These are phyloP conservation scores for Pristionchus mayeri DNA, from an alignment of 2,888 invertebrate genomes.

Conservation along the genomic window DNA sequence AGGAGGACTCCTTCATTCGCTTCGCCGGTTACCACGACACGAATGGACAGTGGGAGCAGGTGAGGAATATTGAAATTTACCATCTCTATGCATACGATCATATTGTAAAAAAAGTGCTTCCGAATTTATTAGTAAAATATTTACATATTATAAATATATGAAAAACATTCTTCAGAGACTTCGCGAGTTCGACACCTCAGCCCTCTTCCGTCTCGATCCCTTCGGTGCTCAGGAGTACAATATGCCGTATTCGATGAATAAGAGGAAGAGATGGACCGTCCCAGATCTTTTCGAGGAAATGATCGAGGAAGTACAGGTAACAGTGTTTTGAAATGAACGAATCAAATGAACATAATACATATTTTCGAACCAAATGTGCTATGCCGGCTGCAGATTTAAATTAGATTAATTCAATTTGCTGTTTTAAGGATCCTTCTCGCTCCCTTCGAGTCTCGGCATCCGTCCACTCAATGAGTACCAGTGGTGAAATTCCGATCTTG, in stretches of 20 bases:
- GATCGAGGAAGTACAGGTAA: neutral
- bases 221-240: slow-evolving; percentile 1
- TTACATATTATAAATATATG: too few relatives aligned
- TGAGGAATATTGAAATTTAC: neutral
- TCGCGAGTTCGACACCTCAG: neutral
- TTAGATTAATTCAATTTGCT: neutral
- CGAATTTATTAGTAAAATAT: too few relatives aligned
- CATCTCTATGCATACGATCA: too few relatives aligned
- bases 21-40: neutral
- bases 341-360: too few relatives aligned
- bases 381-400: too few relatives aligned
- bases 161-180: neutral
- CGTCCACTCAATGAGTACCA: neutral
- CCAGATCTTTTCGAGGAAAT: neutral
- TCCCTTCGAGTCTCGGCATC: neutral
- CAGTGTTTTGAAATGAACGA: neutral
- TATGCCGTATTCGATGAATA: neutral
- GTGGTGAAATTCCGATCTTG: neutral
- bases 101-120: too few relatives aligned
- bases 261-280: neutral
- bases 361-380: too few relatives aligned
- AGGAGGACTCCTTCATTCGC: slow-evolving; percentile 17
- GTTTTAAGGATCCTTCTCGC: neutral
- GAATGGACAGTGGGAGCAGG: slow-evolving; percentile 14
- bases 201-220: slow-evolving; percentile 13